Conservation (phyloP, 2,888 invertebrate genomes). For the Euzetes globulus region DNA sequence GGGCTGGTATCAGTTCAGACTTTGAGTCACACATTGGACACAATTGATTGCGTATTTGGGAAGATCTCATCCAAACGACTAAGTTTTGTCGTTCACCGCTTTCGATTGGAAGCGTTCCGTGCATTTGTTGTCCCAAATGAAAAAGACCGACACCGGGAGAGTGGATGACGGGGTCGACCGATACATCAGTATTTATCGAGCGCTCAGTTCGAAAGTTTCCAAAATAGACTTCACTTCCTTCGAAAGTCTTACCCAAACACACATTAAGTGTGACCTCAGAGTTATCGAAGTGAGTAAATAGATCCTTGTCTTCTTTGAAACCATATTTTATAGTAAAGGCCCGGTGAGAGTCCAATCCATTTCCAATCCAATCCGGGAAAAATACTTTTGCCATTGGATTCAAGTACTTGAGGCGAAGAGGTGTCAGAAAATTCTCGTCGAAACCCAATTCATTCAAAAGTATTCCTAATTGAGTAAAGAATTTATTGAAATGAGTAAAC, state of each 20-base stretch:
- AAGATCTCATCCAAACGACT: constrained; percentile 51
- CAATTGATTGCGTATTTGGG: constrained; percentile 46
- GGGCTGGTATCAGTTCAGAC: constrained; percentile 43
- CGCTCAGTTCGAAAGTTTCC: constrained; percentile 43
- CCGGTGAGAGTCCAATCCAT: constrained; percentile 49
- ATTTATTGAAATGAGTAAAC: not conserved
- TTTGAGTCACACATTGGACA: constrained; percentile 50
- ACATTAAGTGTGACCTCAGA: constrained; percentile 46
- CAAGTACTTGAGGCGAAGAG: constrained; percentile 47
- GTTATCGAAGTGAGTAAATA: constrained; percentile 50
- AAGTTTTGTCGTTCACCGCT: constrained; percentile 48
- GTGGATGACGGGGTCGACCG: constrained; percentile 41
- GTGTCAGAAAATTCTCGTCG: constrained; percentile 46
- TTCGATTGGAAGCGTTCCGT: constrained; percentile 48
- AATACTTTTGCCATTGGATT: constrained; percentile 45
- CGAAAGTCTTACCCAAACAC: constrained; percentile 47
- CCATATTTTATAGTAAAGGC: constrained; percentile 49
- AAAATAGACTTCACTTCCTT: constrained; percentile 48
- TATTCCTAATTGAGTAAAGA: constrained; percentile 43
- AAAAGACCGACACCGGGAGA: constrained; percentile 45
- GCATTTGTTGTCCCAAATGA: constrained; percentile 49
- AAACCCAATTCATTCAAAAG: constrained; percentile 49
- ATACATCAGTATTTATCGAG: not conserved
- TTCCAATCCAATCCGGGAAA: constrained; percentile 47
- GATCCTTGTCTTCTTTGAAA: constrained; percentile 46